Percentiles rank a stretch among this genome's conserved stretches.
phyloP scores from a whole-genome alignment of 2,888 invertebrate species.

The Chloroclysta siterata region DNA sequence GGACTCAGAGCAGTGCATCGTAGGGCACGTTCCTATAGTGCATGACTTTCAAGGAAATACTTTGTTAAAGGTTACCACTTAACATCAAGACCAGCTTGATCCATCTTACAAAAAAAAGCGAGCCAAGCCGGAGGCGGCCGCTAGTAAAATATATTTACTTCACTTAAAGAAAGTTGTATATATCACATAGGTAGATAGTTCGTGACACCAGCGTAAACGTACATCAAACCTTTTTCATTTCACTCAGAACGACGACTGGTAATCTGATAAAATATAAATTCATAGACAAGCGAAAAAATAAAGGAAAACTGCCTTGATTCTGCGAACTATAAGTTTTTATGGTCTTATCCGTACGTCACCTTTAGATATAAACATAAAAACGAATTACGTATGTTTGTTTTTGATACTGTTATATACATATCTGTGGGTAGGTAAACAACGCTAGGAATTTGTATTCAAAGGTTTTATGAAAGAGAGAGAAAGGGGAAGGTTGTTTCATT shows the following conservation, averaged over 20 bases:
- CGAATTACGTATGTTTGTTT: conserved; percentile 21
- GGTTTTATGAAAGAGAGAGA: conserved; percentile 5
- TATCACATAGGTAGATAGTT: not conserved
- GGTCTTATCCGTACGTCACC: conserved; percentile 27
- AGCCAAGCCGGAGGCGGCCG: no score
- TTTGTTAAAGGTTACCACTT: no score
- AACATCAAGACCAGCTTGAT: no score
- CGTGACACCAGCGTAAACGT: not conserved
- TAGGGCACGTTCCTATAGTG: no score
- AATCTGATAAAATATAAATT: conserved; percentile 31
- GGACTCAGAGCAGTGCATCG: no score
- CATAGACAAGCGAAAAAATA: conserved; percentile 24
- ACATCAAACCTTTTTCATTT: conserved; percentile 26
- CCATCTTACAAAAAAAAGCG: no score
- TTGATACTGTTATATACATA: not conserved
- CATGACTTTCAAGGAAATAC: no score
- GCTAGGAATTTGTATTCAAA: conserved; percentile 11
- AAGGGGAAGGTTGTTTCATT: not conserved
- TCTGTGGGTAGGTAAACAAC: conserved; percentile 11
- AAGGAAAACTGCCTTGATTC: conserved; percentile 21
- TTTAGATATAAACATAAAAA: conserved; percentile 31
- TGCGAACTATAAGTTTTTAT: conserved; percentile 35
- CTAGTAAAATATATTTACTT: no score
- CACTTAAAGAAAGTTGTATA: not conserved
- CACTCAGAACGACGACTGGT: conserved; percentile 9